A percentile compares a stretch with the other conserved stretches of the same genome.
phyloP scores from a whole-genome alignment of 2,888 invertebrate species.

The Mythimna loreyi region DNA sequence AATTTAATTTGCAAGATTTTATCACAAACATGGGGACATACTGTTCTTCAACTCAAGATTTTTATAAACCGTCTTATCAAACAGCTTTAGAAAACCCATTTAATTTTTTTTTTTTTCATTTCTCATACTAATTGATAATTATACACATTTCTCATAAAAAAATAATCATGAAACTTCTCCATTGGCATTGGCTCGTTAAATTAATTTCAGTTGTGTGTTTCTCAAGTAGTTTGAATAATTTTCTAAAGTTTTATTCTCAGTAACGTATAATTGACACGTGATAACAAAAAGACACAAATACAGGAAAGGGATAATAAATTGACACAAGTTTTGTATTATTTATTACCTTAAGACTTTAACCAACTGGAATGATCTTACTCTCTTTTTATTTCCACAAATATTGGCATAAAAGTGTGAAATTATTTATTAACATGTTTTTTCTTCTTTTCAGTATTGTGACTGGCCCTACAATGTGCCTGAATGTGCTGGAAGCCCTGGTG shows the following conservation, averaged over 20 bases:
- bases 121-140: background rate
- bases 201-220: no score
- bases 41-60: no score
- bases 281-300: background rate
- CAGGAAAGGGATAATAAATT: background rate
- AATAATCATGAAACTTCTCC: no score
- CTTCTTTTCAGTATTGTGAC: conserved; percentile 59
- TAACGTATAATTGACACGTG: background rate
- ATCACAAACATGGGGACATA: no score
- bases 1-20: no score
- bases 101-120: background rate
- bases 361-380: background rate
- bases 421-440: background rate
- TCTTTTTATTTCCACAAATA: no score
- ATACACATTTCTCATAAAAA: no score
- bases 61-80: background rate
- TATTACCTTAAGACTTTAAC: background rate
- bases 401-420: no score
- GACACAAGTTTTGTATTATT: background rate
- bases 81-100: background rate
- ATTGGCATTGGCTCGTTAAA: no score
- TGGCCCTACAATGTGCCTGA: conserved; percentile 61
- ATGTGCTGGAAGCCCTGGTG: background rate
- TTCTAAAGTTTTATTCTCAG: background rate
- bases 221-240: no score